Evolutionary conservation across 2,113 vertebrate species (phyloP).

Genomic region (Phoxinus phoxinus): DNA sequence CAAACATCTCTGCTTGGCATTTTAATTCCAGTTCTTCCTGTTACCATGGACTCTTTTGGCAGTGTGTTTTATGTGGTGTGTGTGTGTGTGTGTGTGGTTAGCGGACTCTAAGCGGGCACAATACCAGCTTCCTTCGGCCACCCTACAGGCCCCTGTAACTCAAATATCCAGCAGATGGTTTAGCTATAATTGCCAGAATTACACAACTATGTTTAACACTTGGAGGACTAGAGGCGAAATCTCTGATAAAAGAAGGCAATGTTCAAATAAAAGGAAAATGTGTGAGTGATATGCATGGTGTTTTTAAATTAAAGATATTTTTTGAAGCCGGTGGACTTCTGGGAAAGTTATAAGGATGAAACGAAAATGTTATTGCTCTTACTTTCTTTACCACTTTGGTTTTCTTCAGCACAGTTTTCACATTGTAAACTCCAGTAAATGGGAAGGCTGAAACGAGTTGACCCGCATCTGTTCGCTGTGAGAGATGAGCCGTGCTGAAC

Average conservation of each 20-base stretch:
- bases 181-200: slow-evolving; percentile 46
- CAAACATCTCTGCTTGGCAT: not conserved
- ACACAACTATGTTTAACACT: slow-evolving; percentile 14
- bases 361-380: not conserved
- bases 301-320: not conserved
- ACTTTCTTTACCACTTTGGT: slow-evolving; percentile 3
- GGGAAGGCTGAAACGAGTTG: not conserved
- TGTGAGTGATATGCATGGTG: not conserved
- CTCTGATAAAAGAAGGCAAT: not conserved
- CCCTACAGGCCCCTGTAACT: slow-evolving; percentile 62
- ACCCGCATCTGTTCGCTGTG: not conserved
- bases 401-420: slow-evolving; percentile 2
- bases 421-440: not conserved
- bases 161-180: slow-evolving; percentile 52
- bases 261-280: not conserved
- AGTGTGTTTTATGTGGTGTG: slow-evolving; percentile 28
- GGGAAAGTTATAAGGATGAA: not conserved
- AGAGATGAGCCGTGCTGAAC: slow-evolving; percentile 17
- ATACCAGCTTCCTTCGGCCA: slow-evolving; percentile 71
- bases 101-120: slow-evolving; percentile 65
- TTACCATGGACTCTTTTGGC: slow-evolving; percentile 34
- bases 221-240: not conserved
- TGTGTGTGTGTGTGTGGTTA: slow-evolving; percentile 41
- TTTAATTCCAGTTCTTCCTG: slow-evolving; percentile 34
- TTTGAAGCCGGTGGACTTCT: not conserved